A percentile compares a stretch with the other conserved stretches of the same genome.
phyloP scores from a whole-genome alignment of 2,888 invertebrate species.

The Coleophora deauratella region DNA sequence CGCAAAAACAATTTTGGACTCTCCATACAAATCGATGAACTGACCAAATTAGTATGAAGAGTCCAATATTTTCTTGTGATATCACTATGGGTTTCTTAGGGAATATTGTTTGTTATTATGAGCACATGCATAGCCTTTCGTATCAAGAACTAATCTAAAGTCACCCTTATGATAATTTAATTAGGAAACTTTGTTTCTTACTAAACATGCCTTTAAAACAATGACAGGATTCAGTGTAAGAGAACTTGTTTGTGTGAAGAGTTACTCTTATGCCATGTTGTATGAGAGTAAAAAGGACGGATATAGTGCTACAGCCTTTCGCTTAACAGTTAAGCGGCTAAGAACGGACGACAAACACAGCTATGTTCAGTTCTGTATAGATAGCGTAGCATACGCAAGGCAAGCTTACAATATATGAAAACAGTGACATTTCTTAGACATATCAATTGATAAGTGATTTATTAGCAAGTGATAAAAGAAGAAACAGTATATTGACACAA shows the following conservation, averaged over 20 bases:
- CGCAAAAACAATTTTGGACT: too few species aligned
- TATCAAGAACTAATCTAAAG: too few species aligned
- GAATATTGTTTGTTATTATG: too few species aligned
- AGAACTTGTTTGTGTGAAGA: slow-evolving; percentile 30
- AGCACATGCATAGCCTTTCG: too few species aligned
- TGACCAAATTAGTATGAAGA: too few species aligned
- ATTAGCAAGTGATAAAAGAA: neutral
- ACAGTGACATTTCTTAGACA: slow-evolving; percentile 49
- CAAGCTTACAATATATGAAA: slow-evolving; percentile 43
- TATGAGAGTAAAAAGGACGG: slow-evolving; percentile 35
- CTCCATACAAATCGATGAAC: too few species aligned
- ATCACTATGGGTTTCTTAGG: too few species aligned
- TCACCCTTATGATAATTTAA: too few species aligned
- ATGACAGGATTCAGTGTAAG: slow-evolving; percentile 58
- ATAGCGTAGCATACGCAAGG: slow-evolving; percentile 56
- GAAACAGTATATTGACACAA: slow-evolving; percentile 22
- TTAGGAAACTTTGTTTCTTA: too few species aligned
- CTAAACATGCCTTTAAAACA: slow-evolving; percentile 50
- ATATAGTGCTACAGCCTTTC: slow-evolving; percentile 54
- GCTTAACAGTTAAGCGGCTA: slow-evolving; percentile 49
- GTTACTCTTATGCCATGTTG: slow-evolving; percentile 27
- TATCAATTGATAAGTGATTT: slow-evolving; percentile 38
- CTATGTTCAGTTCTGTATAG: slow-evolving; percentile 61
- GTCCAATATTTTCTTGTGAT: too few species aligned
- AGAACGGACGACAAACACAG: slow-evolving; percentile 62